phyloP scores from a whole-genome alignment of 2,113 vertebrate genomes.

The Cyrtonyx montezumae region DNA sequence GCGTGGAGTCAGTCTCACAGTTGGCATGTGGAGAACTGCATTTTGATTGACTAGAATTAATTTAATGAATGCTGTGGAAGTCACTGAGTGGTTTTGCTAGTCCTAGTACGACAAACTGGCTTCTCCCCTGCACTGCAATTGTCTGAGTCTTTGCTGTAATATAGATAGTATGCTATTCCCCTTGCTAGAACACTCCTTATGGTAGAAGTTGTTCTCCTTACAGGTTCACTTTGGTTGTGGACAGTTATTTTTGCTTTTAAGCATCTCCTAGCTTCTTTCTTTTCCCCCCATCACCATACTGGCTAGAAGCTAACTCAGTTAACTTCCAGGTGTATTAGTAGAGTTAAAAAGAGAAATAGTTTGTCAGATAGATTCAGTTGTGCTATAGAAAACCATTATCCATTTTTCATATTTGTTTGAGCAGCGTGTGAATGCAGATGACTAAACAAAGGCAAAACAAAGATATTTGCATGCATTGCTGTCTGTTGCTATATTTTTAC shows the following conservation, averaged over 20 bases:
- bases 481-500: neutral
- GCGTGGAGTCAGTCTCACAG: neutral
- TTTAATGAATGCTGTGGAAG: slow-evolving; percentile 31
- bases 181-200: slow-evolving; percentile 9
- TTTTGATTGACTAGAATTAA: slow-evolving; percentile 43
- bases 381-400: neutral
- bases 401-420: neutral
- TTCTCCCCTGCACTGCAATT: neutral
- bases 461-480: neutral
- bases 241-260: neutral
- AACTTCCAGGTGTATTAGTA: neutral
- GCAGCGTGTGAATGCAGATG: neutral
- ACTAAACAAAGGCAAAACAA: neutral
- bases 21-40: neutral
- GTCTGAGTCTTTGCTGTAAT: neutral
- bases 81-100: slow-evolving; percentile 12
- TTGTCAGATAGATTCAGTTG: neutral
- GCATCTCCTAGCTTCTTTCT: neutral
- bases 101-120: neutral
- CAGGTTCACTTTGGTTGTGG: neutral
- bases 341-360: neutral
- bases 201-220: neutral
- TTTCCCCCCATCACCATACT: neutral
- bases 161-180: neutral
- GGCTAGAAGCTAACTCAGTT: neutral